Base-by-base conservation (phyloP, 2,888 invertebrate genomes). In the Tenthredo amoena region DNA sequence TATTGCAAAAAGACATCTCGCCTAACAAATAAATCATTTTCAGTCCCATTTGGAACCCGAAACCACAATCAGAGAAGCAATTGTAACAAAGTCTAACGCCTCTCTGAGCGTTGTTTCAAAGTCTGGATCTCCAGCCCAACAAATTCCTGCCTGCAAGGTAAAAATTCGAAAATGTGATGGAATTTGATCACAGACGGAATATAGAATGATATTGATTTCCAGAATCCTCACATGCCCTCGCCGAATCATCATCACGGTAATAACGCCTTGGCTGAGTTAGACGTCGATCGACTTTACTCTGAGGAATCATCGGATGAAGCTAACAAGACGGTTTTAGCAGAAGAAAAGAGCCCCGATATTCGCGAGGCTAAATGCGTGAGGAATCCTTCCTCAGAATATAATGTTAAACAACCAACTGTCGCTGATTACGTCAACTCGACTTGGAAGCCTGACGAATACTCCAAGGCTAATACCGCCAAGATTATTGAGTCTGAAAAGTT, bases 331-430 rank as follows among this genome's bases (percentile, higher is more conserved):
- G 91, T 93, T 18, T 87, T 93, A 21, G 92, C 93, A 6, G 91
- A 91, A 82, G 93, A 92, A 87, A 93, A 91, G 86, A 91, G 90
- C 43, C 92, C 93, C 6, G 91, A 93, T 65, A 93, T 93, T 82
- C 90, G 93, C 34, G 93, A 93, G 89, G 93, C 93, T 37, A 93
- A 92, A 87, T 93, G 91, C 86, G 89, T 94, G 37, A 91, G 93
- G 31, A 93, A 93, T 89, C 92, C 92, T n/a, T 90, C 92, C 0
- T 89, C 90, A n/a, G 92, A 93, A 58, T 92, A 89, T 86, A 87
- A 91, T 68, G 87, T 89, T n/a, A 91, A 91, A 82, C 87, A 91
- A n/a, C 91, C 92, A n/a, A 91, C 92, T 4, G 91, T 92, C 40
- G 91, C 91, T 26, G 92, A 92, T 87, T 92, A 93, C 71, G 93